These are phyloP conservation scores for Corticium candelabrum DNA, from an alignment of 37 sponge, comb jelly and placozoan genomes.

Conservation along the genomic window DNA sequence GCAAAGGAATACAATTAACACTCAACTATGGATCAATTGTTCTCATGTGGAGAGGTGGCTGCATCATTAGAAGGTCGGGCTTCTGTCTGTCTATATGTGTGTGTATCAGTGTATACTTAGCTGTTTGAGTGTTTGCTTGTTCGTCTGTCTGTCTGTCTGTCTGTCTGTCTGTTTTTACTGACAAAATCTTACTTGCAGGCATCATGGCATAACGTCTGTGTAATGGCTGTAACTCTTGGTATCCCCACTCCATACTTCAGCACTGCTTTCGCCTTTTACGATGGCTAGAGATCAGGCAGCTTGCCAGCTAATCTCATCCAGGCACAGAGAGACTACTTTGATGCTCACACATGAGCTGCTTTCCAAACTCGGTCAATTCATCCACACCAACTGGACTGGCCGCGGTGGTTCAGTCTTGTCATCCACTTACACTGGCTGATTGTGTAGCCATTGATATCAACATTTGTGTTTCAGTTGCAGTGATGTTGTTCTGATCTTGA, in stretches of 20 bases:
- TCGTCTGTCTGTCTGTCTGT: too few relatives aligned
- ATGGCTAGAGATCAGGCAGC: conserved; percentile 79
- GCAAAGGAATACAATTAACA: conserved; percentile 69
- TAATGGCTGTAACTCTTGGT: conserved; percentile 64
- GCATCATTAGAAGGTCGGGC: conserved; percentile 96
- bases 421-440: too few relatives aligned
- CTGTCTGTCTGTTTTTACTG: too few relatives aligned
- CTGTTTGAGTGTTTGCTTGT: not conserved
- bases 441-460: too few relatives aligned
- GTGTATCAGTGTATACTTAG: too few relatives aligned
- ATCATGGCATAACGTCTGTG: conserved; percentile 82
- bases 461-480: too few relatives aligned
- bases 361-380: conserved; percentile 64
- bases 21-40: conserved; percentile 96
- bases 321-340: conserved; percentile 99
- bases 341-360: conserved; percentile 97
- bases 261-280: conserved; percentile 96
- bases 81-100: not conserved
- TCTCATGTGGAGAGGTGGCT: conserved; percentile 98
- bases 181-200: too few relatives aligned
- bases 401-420: too few relatives aligned
- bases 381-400: conserved; percentile 97
- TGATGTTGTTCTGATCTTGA: too few relatives aligned
- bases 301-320: conserved; percentile 95
- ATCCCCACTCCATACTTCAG: conserved; percentile 90